Evolutionary conservation across 2,113 vertebrate species (phyloP).

Genomic region (Dipodomys stephensi): DNA sequence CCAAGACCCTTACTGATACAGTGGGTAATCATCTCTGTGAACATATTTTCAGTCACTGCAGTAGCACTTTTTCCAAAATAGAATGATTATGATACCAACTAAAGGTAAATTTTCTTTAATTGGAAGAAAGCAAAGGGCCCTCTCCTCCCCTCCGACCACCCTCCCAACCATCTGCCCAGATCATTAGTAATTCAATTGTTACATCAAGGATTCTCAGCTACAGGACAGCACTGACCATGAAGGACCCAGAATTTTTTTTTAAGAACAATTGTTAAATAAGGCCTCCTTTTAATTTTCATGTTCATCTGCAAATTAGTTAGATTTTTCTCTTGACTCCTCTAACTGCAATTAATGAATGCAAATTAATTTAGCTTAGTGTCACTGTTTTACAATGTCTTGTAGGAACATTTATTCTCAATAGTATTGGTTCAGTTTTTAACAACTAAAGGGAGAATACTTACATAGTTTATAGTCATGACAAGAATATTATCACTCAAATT

Average conservation of each 20-base stretch:
- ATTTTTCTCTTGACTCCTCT: constrained; percentile 19
- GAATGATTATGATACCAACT: constrained; percentile 53
- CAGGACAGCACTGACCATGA: neutral
- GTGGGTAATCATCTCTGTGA: constrained; percentile 58
- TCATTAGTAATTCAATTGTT: constrained; percentile 5
- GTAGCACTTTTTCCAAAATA: constrained; percentile 45
- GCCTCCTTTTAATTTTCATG: neutral
- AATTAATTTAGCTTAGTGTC: constrained; percentile 4
- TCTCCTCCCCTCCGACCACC: no score
- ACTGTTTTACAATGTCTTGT: constrained; percentile 11
- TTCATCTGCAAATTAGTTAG: constrained; percentile 28
- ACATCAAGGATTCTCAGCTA: neutral
- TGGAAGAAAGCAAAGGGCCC: constrained; percentile 1
- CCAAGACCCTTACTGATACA: constrained; percentile 60
- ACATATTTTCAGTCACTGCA: constrained; percentile 43
- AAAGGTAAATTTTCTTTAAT: constrained; percentile 70
- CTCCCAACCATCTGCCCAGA: neutral
- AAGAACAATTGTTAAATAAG: neutral
- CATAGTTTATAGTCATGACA: neutral
- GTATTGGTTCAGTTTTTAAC: neutral
- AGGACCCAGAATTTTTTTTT: constrained; percentile 15
- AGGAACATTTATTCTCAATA: neutral
- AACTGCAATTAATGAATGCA: constrained; percentile 41
- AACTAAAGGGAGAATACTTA: constrained; percentile 6
- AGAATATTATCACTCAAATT: neutral